Evolutionary conservation across 2,113 vertebrate genomes (phyloP).

Genomic region (Leucosticte australis): DNA sequence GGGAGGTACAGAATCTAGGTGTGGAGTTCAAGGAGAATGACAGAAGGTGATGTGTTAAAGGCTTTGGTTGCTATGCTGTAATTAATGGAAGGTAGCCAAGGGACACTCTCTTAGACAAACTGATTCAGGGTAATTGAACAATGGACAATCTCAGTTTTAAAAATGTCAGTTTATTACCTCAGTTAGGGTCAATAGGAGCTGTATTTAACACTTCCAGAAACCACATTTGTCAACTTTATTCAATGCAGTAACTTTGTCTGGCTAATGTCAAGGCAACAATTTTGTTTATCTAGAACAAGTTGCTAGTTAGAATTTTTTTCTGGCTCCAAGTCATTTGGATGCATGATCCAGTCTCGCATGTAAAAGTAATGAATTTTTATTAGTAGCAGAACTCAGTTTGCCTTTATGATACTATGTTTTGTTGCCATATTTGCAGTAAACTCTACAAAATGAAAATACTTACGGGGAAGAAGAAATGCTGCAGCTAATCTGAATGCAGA

Average conservation of each 20-base stretch:
- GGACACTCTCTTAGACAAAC: not conserved
- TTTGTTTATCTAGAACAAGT: not conserved
- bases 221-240: not conserved
- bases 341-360: not conserved
- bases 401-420: not conserved
- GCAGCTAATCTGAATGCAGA: not conserved
- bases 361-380: not conserved
- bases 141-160: not conserved
- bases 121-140: not conserved
- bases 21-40: not conserved
- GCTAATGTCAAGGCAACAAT: not conserved
- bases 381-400: not conserved
- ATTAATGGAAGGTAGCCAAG: not conserved
- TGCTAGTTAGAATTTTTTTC: not conserved
- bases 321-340: not conserved
- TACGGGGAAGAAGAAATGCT: not conserved
- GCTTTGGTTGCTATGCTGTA: not conserved
- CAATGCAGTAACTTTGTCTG: not conserved
- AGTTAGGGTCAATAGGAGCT: not conserved
- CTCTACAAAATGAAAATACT: not conserved
- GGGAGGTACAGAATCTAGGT: not conserved
- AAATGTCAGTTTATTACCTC: not conserved
- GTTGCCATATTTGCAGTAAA: not conserved
- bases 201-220: not conserved
- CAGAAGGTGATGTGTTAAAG: not conserved